Conservation (phyloP, 1,140 invertebrate species). For the Archivesica marissinica region DNA sequence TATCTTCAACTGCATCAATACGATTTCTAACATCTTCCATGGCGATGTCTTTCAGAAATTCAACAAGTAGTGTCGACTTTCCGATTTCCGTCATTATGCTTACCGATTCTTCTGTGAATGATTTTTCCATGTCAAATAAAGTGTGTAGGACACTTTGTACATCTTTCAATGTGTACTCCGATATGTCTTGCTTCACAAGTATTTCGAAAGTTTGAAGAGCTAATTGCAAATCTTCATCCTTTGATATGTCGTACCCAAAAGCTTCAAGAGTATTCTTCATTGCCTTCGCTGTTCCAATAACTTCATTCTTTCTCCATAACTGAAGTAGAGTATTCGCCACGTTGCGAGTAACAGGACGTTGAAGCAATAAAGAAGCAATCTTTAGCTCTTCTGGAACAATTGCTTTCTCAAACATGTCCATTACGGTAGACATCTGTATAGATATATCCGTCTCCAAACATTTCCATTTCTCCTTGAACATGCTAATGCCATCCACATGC, state of each 20-base stretch:
- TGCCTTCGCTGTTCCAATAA: background rate
- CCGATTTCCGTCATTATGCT: slow-evolving; percentile 47
- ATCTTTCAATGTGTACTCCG: background rate
- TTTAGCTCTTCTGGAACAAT: background rate
- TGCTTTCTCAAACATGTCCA: background rate
- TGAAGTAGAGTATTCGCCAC: background rate
- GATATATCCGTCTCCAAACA: background rate
- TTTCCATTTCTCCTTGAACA: background rate
- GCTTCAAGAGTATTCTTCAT: background rate
- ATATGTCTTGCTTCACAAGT: background rate
- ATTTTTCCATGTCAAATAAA: background rate
- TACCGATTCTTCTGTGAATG: background rate
- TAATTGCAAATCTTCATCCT: background rate
- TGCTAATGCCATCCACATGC: background rate
- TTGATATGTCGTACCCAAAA: background rate
- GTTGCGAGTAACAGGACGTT: no score
- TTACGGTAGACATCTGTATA: background rate
- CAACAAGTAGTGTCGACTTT: slow-evolving; percentile 38
- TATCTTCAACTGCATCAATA: slow-evolving; percentile 67
- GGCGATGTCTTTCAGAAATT: slow-evolving; percentile 40
- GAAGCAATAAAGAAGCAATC: background rate
- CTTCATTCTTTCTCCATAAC: background rate
- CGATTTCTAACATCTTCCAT: slow-evolving; percentile 59
- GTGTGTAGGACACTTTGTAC: background rate
- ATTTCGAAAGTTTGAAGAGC: background rate